Base-by-base conservation (phyloP, 2,113 vertebrate species). In the Anoura caudifer region DNA sequence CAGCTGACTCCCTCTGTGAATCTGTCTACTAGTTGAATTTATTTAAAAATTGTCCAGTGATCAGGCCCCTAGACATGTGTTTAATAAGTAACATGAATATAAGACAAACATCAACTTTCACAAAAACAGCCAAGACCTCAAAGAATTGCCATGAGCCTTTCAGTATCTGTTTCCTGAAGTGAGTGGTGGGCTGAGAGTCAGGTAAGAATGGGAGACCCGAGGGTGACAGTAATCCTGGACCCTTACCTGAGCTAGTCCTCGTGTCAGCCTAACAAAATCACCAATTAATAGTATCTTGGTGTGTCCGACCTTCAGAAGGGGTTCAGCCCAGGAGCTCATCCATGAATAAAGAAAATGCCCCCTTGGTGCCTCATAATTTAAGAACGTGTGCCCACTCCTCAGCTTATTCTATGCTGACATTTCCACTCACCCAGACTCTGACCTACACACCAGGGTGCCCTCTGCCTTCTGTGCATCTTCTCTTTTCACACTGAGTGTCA, bases 401-500 rank as follows among this genome's bases (percentile, higher is more conserved):
- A 52, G 90, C 97, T 96, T 91, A 97, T 94, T 96, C 85, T 97
- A 61, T 33, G 94, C 4, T 76, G 77, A 96, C 87, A 73, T 85
- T 83, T 56, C 69, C 91, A 89, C 72, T 97, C 97, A 95, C 24
- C 41, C 80, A 95, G 95, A 91, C 63, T 76, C 83, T 93, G n/a
- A 54, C 90, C 84, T 89, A 97, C 96, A 97, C 96, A 94, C 91
- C 36, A 97, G 72, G 85, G 88, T 50, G 92, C 67, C 56, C 97
- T 94, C 95, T 87, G 79, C 95, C 95, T 90, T 81, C n/a, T 36
- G 86, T 2, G 2, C 38, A 86, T 92, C 85, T 97, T 96, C 87
- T 96, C 67, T 94, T 90, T 97, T 97, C 96, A 96, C 96, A 97
- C 28, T 59, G 47, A 61, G 93, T 93, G 61, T 95, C 59, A 94